Base-by-base conservation (phyloP, 2,113 vertebrate genomes). In the Dissostichus mawsoni region DNA sequence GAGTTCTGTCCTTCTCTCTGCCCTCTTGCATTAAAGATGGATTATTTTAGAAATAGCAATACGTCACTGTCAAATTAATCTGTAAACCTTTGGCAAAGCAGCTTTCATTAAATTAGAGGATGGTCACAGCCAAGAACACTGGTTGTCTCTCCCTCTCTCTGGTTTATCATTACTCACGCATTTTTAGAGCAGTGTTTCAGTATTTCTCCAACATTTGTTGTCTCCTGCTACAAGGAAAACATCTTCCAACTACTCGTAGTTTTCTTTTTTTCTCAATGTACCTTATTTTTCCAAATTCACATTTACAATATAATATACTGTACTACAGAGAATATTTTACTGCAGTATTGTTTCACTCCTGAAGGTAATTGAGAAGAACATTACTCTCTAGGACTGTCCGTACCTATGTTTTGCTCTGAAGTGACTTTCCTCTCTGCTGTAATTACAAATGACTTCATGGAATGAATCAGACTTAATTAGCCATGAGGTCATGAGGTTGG, bases 91-190 rank as follows among this genome's bases (percentile, higher is more conserved):
- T 80, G 70, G 51, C 56, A 72, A n/a, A n/a, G 48, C 58, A 68
- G 58, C 50, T 63, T 65, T 79, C 56, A 68, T 79, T 81, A 33
- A 85, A 68, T 76, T 47, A 74, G 18, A 74, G 36, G 20, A 76
- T 58, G 44, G 56, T 76, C 33, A 73, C 11, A 0, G 23, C 17
- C 48, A 68, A 53, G 33, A 58, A 65, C 7, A 64, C 48, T 18
- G 69, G 12, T 51, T 33, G 25, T 56, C 73, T 63, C 18, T 71
- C 7, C 53, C n/a, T 74, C 67, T 68, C 9, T 58, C 16, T 74
- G 13, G 7, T 16, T 72, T 57, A 36, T 66, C 66, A 51, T 82
- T 74, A n/a, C 45, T 55, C 0, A 1, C 25, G 9, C 3, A 1
- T 80, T 63, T 50, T 23, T 11, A 2, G 45, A 20, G 8, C 36